Conservation (phyloP, 2,113 vertebrate species). For the Oreochromis spilurus region DNA sequence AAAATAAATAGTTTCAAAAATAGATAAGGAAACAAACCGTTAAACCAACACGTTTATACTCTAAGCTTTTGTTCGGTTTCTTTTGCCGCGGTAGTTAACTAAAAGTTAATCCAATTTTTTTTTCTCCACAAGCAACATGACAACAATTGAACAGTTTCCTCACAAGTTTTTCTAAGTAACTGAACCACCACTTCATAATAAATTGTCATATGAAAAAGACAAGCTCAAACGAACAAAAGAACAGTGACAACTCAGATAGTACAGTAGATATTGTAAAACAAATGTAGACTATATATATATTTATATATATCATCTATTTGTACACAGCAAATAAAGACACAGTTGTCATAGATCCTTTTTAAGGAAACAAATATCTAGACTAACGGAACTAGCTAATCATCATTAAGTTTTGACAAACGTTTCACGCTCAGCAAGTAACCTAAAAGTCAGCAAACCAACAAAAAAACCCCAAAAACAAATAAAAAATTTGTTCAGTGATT, state of each 20-base stretch:
- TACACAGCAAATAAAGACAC: slow-evolving; percentile 99
- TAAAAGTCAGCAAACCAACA: slow-evolving; percentile 70
- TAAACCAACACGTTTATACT: slow-evolving; percentile 74
- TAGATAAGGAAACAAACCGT: slow-evolving; percentile 64
- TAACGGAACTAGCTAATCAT: slow-evolving; percentile 99
- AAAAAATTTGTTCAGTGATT: slow-evolving; percentile 85
- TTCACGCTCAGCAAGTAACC: slow-evolving; percentile 96
- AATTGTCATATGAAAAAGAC: slow-evolving; percentile 89
- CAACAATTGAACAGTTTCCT: slow-evolving; percentile 99
- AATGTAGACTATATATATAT: slow-evolving; percentile 98
- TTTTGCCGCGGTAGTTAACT: slow-evolving; percentile 76
- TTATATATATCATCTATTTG: slow-evolving; percentile 99
- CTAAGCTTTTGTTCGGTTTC: slow-evolving; percentile 77
- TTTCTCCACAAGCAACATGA: slow-evolving; percentile 99
- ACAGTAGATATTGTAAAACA: slow-evolving; percentile 96
- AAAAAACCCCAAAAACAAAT: not conserved
- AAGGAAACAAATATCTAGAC: slow-evolving; percentile 99
- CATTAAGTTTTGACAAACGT: slow-evolving; percentile 99
- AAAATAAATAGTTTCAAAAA: slow-evolving; percentile 75
- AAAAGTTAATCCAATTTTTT: slow-evolving; percentile 74
- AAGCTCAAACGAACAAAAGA: slow-evolving; percentile 97
- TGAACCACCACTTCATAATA: slow-evolving; percentile 98
- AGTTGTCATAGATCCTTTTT: slow-evolving; percentile 97
- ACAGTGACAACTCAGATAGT: slow-evolving; percentile 99
- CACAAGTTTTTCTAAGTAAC: slow-evolving; percentile 99